A percentile compares a stretch with the other conserved stretches of the same genome.
Conservation (phyloP, 1,140 invertebrate species). For the Batillaria attramentaria region DNA sequence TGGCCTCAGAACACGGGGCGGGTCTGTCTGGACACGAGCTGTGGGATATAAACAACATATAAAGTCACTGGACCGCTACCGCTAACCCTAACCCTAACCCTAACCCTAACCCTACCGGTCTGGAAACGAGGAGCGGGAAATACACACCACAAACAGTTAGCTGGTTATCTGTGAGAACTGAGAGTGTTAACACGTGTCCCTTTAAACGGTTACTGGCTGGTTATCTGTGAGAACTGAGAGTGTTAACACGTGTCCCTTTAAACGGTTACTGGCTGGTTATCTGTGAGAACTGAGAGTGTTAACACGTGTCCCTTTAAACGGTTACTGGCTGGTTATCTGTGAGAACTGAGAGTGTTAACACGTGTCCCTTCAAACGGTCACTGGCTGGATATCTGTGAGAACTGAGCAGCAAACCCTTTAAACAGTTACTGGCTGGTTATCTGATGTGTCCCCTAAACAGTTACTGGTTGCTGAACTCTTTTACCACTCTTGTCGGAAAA, state of each 20-base stretch:
- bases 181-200: slow-evolving; percentile 35
- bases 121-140: not conserved
- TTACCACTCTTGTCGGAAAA: too few species aligned
- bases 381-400: not conserved
- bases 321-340: slow-evolving; percentile 3
- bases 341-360: not conserved
- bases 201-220: slow-evolving; percentile 33
- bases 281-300: not conserved
- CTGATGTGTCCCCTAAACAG: too few species aligned
- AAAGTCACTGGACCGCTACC: not conserved
- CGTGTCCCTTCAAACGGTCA: slow-evolving; percentile 36
- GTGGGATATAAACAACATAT: not conserved
- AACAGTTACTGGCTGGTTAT: too few species aligned
- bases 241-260: slow-evolving; percentile 26
- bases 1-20: slow-evolving; percentile 30
- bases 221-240: not conserved
- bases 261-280: slow-evolving; percentile 27
- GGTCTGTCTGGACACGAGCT: slow-evolving; percentile 49
- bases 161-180: slow-evolving; percentile 28
- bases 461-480: too few species aligned
- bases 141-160: not conserved
- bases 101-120: too few species aligned
- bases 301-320: slow-evolving; percentile 35
- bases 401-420: too few species aligned
- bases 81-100: too few species aligned